Percentiles rank a stretch among this genome's conserved stretches.
Evolutionary conservation across 2,797 vertebrate genomes (phyloP).

Genomic region (Lepilemur septentrionalis): DNA sequence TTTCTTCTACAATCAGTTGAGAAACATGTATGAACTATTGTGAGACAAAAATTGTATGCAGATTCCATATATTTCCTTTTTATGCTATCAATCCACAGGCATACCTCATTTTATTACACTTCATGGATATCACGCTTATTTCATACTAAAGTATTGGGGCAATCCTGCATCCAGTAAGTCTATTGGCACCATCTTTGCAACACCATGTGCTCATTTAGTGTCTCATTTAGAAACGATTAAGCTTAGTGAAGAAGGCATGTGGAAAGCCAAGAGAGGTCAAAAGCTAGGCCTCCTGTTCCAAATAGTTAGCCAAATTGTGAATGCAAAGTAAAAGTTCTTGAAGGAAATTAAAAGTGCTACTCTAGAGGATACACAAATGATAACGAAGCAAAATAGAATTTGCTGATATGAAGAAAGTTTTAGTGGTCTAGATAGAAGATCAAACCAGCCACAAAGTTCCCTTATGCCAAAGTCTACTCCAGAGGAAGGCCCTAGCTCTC

Average conservation of each 20-base stretch:
- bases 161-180: background rate
- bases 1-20: background rate
- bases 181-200: background rate
- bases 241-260: background rate
- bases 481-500: background rate
- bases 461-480: background rate
- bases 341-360: background rate
- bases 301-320: background rate
- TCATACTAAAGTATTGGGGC: background rate
- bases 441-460: background rate
- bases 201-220: background rate
- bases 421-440: background rate
- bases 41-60: background rate
- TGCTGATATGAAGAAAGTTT: background rate
- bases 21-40: background rate
- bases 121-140: background rate
- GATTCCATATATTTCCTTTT: background rate
- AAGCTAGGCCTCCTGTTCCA: background rate
- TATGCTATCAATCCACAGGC: background rate
- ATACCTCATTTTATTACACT: background rate
- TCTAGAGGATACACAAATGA: background rate
- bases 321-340: background rate
- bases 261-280: background rate
- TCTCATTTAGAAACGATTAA: background rate
- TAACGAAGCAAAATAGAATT: background rate